phyloP scores from a whole-genome alignment of 2,797 vertebrate genomes.

The Typhlichthys subterraneus region DNA sequence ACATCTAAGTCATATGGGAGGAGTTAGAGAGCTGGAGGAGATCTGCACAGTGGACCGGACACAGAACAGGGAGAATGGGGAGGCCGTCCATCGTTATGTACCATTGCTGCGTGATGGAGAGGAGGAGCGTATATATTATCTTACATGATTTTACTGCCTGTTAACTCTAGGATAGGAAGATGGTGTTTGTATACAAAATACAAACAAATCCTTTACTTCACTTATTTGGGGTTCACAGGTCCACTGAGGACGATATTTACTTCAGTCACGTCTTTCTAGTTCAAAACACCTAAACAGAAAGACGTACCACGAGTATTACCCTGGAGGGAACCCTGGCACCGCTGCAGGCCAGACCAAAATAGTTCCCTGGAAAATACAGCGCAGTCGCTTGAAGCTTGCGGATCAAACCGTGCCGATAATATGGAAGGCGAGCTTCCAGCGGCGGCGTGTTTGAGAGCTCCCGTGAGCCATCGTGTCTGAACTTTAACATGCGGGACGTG shows the following conservation, averaged over 20 bases:
- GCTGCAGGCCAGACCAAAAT: not conserved
- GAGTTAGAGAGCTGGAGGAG: too few relatives aligned
- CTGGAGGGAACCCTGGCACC: not conserved
- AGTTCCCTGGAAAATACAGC: too few relatives aligned
- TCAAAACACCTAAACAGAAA: not conserved
- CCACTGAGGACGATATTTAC: not conserved
- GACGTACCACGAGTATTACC: too few relatives aligned
- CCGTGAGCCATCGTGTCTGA: too few relatives aligned
- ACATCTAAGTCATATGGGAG: too few relatives aligned
- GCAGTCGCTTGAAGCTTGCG: not conserved
- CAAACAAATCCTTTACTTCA: too few relatives aligned
- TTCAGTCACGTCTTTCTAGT: not conserved
- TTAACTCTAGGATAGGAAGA: constrained; percentile 10
- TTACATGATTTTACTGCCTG: constrained; percentile 18
- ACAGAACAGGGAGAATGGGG: not conserved
- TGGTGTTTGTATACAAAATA: too few relatives aligned
- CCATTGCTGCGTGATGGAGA: not conserved
- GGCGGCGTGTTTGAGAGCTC: not conserved
- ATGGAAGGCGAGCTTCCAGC: not conserved
- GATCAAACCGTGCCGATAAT: not conserved
- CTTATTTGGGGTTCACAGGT: too few relatives aligned
- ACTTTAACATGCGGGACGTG: too few relatives aligned
- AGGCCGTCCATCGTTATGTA: not conserved
- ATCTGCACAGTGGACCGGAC: not conserved
- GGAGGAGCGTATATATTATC: constrained; percentile 1